Base-by-base conservation (phyloP, 2,113 vertebrate species). In the Hassar affinis region DNA sequence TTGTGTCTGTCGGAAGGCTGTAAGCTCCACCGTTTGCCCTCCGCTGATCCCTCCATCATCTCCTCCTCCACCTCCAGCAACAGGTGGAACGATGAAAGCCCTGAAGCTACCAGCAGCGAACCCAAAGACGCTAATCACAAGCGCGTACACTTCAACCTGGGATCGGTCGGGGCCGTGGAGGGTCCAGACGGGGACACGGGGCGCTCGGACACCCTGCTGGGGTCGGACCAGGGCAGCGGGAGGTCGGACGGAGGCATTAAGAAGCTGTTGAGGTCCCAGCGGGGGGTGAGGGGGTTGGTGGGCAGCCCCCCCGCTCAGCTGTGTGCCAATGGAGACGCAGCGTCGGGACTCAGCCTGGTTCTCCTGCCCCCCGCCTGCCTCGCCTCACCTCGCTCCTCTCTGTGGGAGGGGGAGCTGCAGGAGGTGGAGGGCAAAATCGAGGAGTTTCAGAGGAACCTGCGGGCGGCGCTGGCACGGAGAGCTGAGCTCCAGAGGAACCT, bases 361-460 rank as follows among this genome's bases (percentile, higher is more conserved):
- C 93, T 95, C 30, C 88, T 93, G 0, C 86, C 91, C 0, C 25
- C 92, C 0, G 81, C 93, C 47, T 85, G 85, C 47, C 49, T 88
- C 61, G 88, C 86, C 1, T 87, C 88, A 0, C 85, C 77, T 66
- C 89, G 82, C 74, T 90, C 92, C 78, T 87, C 90, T 75, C 88
- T 92, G 62, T 17, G 91, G 91, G 92, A 94, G 59, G 92, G 90
- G 0, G 96, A 97, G 89, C 94, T 97, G 14, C 91, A 83, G 85
- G 94, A 95, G 86, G 92, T 99, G 84, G 95, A 97, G 86, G 90
- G 85, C 71, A 93, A 90, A 85, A 98, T 99, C 0, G 91, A 93
- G 54, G 93, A 27, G 0, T 94, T 95, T 52, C 93, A 93, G 2
- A 94, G 92, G 0, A 94, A 95, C 85, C 93, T 99, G 57, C 90